phyloP scores from a whole-genome alignment of 2,113 vertebrate genomes.

The Solea solea region DNA sequence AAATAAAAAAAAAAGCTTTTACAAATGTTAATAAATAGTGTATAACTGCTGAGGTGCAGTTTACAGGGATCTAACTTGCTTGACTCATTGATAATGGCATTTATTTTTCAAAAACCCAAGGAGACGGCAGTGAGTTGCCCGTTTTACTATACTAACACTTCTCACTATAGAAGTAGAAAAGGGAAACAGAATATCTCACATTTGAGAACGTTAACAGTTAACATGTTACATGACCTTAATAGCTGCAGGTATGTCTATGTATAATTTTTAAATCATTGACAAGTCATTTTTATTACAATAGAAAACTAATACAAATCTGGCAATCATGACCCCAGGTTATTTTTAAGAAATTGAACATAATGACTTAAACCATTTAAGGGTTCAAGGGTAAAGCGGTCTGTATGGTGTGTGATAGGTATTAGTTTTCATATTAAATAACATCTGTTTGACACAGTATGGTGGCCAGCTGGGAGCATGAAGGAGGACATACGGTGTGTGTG shows the following conservation, averaged over 20 bases:
- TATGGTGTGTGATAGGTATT: constrained; percentile 95
- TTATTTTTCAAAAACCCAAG: background rate
- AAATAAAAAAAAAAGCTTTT: too few species aligned
- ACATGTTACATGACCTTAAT: background rate
- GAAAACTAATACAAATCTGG: background rate
- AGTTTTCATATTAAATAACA: constrained; percentile 99
- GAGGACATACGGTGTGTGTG: constrained; percentile 73
- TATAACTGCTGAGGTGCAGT: too few species aligned
- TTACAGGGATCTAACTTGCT: background rate
- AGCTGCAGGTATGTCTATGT: background rate
- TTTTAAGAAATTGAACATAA: background rate
- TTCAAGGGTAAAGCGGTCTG: constrained; percentile 72
- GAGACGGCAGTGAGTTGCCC: background rate
- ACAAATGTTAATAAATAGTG: too few species aligned
- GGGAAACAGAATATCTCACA: background rate
- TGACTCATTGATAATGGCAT: background rate
- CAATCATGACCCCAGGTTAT: background rate
- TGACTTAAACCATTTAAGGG: too few species aligned
- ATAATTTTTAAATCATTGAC: background rate
- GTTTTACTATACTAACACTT: background rate
- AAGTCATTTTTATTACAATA: background rate
- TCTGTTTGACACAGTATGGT: constrained; percentile 94
- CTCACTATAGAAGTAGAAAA: background rate
- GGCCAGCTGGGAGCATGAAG: constrained; percentile 90
- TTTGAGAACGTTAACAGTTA: background rate